Base-by-base conservation (phyloP, 1,140 invertebrate species). In the Argopecten irradians region DNA sequence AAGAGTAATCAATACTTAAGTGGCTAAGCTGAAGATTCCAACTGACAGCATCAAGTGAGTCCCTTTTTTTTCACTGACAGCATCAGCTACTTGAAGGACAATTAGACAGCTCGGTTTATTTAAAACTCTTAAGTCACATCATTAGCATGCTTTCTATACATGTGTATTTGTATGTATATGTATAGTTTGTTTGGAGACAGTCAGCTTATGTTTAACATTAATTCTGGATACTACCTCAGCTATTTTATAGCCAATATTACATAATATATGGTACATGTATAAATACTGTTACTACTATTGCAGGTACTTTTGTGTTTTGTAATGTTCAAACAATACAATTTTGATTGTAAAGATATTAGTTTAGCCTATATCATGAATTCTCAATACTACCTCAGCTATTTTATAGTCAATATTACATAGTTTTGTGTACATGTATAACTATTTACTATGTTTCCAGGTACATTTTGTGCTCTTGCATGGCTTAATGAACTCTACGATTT, bases 1-100 rank as follows among this genome's bases (percentile, higher is more conserved):
- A 71, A 71, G 55, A n/a, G 55, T 71, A 71, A 71, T 71, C 55
- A 71, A 71, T 71, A 71, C 55, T n/a, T 71, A 71, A 71, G 55
- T 71, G 55, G 55, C 55, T 71, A 71, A 71, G 55, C 55, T 71
- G 55, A 71, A 71, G 55, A 71, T 71, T 28, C n/a, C 8, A 71
- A n/a, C 55, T 71, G 55, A 71, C 55, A 28, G 55, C n/a, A 71
- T 71, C 8, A 71, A 71, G 55, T 71, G 55, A 71, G 55, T 71
- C 22, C n/a, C n/a, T 71, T 71, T 71, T 46, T 46, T 71, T 71
- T 71, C 22, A 71, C 55, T 28, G 55, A 71, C 55, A 5, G 11
- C 8, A 71, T n/a, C 28, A n/a, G 55, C 55, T 11, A 71, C 55
- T 71, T 71, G 55, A 28, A 2, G 1, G 43, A 46, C n/a, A 71